Percentiles rank a stretch among this genome's conserved stretches.
phyloP scores from a whole-genome alignment of 2,797 vertebrate genomes.

The Betta splendens region DNA sequence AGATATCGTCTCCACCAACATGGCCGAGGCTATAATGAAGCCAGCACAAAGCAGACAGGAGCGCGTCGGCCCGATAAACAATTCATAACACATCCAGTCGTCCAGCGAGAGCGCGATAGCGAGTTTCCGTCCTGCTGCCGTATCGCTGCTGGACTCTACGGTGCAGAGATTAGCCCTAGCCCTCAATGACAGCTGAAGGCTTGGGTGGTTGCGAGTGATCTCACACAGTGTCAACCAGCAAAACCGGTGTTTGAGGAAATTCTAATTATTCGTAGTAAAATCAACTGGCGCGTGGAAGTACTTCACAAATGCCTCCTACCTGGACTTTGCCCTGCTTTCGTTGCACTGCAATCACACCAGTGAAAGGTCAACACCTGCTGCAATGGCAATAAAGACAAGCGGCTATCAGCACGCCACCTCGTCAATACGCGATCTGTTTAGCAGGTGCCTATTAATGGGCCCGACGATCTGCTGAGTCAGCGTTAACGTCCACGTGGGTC shows the following conservation, averaged over 20 bases:
- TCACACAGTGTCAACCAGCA: slow-evolving; percentile 28
- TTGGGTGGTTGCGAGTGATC: slow-evolving; percentile 3
- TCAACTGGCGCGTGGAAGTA: too few relatives aligned
- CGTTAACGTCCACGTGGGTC: too few relatives aligned
- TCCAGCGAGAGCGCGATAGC: slow-evolving; percentile 63
- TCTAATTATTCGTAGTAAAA: neutral
- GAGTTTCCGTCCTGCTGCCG: slow-evolving; percentile 49
- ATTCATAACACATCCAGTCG: slow-evolving; percentile 75
- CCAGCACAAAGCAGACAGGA: slow-evolving; percentile 68
- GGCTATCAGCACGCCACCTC: neutral
- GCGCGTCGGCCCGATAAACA: slow-evolving; percentile 71
- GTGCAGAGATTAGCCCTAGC: slow-evolving; percentile 60
- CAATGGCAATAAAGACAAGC: neutral
- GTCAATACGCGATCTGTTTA: neutral
- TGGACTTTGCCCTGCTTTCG: too few relatives aligned
- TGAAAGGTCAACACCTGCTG: neutral
- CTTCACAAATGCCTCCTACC: too few relatives aligned
- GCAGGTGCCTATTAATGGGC: neutral
- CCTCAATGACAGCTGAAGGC: slow-evolving; percentile 24
- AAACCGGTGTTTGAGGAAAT: slow-evolving; percentile 21
- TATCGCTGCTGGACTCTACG: slow-evolving; percentile 65
- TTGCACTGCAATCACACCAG: neutral
- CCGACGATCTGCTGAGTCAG: neutral
- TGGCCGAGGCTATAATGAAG: slow-evolving; percentile 71
- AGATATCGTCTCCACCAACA: slow-evolving; percentile 76